A percentile compares a stretch with the other conserved stretches of the same genome.
These are phyloP conservation scores for Callosobruchus maculatus DNA, from an alignment of 2,888 invertebrate genomes.

Conservation along the genomic window DNA sequence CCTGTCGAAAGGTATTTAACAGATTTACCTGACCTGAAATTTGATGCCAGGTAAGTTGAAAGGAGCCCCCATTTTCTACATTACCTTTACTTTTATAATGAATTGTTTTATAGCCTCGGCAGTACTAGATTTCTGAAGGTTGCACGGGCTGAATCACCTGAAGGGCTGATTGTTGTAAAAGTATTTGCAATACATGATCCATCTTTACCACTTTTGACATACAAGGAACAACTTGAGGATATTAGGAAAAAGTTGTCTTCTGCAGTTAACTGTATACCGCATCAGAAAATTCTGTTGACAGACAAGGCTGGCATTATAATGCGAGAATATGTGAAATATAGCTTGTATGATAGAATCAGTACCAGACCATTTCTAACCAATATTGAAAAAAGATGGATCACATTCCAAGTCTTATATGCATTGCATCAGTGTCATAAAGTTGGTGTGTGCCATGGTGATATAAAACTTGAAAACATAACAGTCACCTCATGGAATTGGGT, in stretches of 20 bases:
- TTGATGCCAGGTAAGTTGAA: constrained; percentile 73
- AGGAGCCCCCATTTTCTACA: background rate
- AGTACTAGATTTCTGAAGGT: constrained; percentile 98
- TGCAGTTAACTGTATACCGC: constrained; percentile 83
- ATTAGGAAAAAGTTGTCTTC: constrained; percentile 72
- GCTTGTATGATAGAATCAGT: constrained; percentile 94
- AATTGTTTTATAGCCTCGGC: constrained; percentile 69
- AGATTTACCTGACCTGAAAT: constrained; percentile 79
- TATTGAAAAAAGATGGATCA: constrained; percentile 97
- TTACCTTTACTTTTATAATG: background rate
- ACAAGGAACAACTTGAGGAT: constrained; percentile 78
- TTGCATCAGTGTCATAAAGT: constrained; percentile 90
- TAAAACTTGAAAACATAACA: constrained; percentile 96
- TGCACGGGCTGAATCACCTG: constrained; percentile 82
- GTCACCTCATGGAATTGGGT: constrained; percentile 98
- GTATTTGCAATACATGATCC: constrained; percentile 97
- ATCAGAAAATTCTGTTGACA: constrained; percentile 74
- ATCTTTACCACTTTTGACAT: constrained; percentile 80
- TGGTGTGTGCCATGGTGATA: constrained; percentile 97
- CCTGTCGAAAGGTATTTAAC: constrained; percentile 95
- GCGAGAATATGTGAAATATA: constrained; percentile 93
- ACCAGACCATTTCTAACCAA: constrained; percentile 92
- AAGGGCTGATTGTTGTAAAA: constrained; percentile 89
- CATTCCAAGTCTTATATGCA: constrained; percentile 93
- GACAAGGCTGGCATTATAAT: constrained; percentile 91